These are phyloP conservation scores for Yoshiicerus persimilis DNA, from an alignment of 1,140 invertebrate genomes.

Conservation along the genomic window DNA sequence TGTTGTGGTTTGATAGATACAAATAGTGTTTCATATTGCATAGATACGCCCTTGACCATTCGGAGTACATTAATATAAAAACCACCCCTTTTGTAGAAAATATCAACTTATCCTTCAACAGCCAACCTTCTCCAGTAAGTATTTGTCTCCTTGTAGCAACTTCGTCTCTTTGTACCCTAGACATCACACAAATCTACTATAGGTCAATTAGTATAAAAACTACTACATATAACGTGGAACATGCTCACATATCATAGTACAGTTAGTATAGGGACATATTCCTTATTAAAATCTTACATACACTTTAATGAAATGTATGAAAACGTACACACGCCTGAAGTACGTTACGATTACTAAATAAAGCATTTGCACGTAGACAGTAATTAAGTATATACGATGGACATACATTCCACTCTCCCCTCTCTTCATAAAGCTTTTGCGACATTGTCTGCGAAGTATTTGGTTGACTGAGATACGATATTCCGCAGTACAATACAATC, in stretches of 20 bases:
- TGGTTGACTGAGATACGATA: neutral
- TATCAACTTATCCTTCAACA: neutral
- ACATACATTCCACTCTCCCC: neutral
- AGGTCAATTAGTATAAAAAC: slow-evolving; percentile 4
- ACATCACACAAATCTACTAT: neutral
- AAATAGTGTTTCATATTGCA: no score
- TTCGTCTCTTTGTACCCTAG: neutral
- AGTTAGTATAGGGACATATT: neutral
- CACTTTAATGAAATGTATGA: neutral
- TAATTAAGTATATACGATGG: neutral
- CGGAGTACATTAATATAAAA: neutral
- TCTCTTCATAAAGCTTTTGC: neutral
- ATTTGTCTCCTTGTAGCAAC: neutral
- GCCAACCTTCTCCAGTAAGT: slow-evolving; percentile 2
- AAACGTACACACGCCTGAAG: neutral
- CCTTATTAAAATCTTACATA: neutral
- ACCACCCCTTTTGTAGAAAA: slow-evolving; percentile 3
- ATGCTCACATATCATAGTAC: neutral
- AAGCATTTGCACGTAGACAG: neutral
- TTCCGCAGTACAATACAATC: neutral
- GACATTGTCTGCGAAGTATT: neutral
- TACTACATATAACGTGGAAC: neutral
- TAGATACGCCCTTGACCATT: neutral
- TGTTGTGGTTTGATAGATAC: no score
- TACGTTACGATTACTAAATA: neutral